Conservation (phyloP, 2,797 vertebrate genomes). For the Sebastes trivittatus region DNA sequence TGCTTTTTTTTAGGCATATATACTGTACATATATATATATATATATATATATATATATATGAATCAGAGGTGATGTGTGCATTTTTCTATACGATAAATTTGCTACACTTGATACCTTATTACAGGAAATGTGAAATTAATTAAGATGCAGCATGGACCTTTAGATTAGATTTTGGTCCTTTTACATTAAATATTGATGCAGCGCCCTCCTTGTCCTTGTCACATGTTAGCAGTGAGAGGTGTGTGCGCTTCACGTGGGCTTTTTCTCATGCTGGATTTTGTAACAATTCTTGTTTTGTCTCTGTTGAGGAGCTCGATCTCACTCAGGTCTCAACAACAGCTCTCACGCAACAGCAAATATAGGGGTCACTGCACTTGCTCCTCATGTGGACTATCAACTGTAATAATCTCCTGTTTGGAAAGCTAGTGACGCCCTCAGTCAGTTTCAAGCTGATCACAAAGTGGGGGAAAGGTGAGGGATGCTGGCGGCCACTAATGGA, state of each 20-base stretch:
- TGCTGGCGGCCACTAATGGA: conserved; percentile 59
- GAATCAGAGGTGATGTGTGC: not conserved
- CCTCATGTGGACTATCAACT: conserved; percentile 3
- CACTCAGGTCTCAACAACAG: not conserved
- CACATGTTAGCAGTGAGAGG: not conserved
- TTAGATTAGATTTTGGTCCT: not conserved
- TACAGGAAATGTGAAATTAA: not conserved
- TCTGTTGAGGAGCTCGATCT: not conserved
- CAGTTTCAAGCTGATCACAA: conserved; percentile 22
- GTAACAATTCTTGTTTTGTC: not conserved
- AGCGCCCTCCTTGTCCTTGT: not conserved
- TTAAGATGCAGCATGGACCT: not conserved
- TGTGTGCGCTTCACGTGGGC: not conserved
- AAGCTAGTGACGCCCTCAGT: conserved; percentile 15
- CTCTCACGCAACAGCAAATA: not conserved
- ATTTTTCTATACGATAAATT: not conserved
- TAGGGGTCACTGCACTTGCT: not conserved
- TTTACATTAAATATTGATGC: not conserved
- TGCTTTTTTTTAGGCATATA: no score
- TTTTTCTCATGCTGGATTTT: not conserved
- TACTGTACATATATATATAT: not conserved
- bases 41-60: no score
- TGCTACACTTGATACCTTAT: not conserved
- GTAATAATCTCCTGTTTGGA: conserved; percentile 1
- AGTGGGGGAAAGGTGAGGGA: conserved; percentile 67